These are phyloP conservation scores for Noctua comes DNA, from an alignment of 2,888 invertebrate genomes.

Conservation along the genomic window DNA sequence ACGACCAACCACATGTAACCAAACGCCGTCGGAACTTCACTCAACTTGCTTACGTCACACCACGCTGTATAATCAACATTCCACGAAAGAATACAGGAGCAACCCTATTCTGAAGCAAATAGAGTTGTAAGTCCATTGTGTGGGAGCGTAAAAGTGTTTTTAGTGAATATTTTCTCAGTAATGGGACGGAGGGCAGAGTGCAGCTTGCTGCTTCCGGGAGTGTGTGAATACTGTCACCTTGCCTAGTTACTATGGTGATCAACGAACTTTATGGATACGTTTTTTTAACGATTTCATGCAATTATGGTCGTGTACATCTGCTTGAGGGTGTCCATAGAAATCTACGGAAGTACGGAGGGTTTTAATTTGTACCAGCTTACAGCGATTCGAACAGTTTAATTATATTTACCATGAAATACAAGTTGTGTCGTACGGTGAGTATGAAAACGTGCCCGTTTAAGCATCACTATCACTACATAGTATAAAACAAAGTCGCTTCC, in stretches of 20 bases:
- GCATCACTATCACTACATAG: too few relatives aligned
- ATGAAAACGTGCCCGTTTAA: background rate
- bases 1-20: slow-evolving; percentile 68
- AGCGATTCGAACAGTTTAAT: background rate
- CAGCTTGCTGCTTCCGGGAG: slow-evolving; percentile 87
- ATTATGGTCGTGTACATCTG: slow-evolving; percentile 61
- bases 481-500: too few relatives aligned
- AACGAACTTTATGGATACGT: slow-evolving; percentile 72
- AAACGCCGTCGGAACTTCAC: slow-evolving; percentile 80
- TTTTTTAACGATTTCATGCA: slow-evolving; percentile 66
- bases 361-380: background rate
- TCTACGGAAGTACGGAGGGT: slow-evolving; percentile 29
- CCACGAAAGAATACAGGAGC: background rate
- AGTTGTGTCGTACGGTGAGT: background rate
- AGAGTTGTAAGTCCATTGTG: background rate
- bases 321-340: slow-evolving; percentile 41
- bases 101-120: background rate
- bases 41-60: slow-evolving; percentile 76
- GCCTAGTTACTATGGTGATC: slow-evolving; percentile 81
- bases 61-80: slow-evolving; percentile 56
- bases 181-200: slow-evolving; percentile 70
- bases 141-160: background rate
- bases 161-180: slow-evolving; percentile 48
- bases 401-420: background rate
- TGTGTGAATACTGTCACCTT: slow-evolving; percentile 86